Evolutionary conservation across 2,797 vertebrate genomes (phyloP), one percentile per base, ranked within the genome.

Genomic region (Muscicapa striata): DNA sequence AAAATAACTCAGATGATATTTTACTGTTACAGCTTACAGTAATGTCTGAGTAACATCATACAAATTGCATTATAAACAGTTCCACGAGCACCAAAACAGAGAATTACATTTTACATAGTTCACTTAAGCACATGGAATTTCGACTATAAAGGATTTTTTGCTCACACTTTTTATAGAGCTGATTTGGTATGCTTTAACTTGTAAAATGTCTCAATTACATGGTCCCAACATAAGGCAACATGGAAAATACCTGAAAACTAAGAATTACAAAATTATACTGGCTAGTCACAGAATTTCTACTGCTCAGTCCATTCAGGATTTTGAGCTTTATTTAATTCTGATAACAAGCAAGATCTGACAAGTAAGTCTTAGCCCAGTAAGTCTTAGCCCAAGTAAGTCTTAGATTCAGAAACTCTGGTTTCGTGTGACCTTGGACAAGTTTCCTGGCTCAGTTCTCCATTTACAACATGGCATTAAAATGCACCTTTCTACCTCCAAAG

Each of bases 1-100:
- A 89, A 88, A 92, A 55, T 14, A 70, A 55, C 36, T 91, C 63
- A 49, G 89, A 48, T 55, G 5, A 21, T 57, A 79, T 73, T 84
- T 87, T 85, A 87, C n/a, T 89, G 51, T 73, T 92, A 75, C 43
- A 86, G 15, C 38, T 87, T 93, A 81, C 51, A 91, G 76, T 73
- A 72, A 77, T 4, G 24, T 83, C 69, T 80, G 51, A 89, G 55
- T 38, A 87, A 67, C 38, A 76, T 58, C 41, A 85, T 57, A 94
- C 34, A 78, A 89, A 73, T 32, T n/a, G 30, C 55, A 67, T 48
- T 81, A 81, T 13, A 86, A 95, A 76, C 27, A 69, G 41, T 38
- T 89, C 84, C 29, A 40, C 64, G 48, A 76, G 40, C 57, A 93
- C 62, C 74, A 78, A 93, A 84, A 81, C 52, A 78, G 5, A 83